Evolutionary conservation across 2,113 vertebrate genomes (phyloP).

Genomic region (Zapornia atra): DNA sequence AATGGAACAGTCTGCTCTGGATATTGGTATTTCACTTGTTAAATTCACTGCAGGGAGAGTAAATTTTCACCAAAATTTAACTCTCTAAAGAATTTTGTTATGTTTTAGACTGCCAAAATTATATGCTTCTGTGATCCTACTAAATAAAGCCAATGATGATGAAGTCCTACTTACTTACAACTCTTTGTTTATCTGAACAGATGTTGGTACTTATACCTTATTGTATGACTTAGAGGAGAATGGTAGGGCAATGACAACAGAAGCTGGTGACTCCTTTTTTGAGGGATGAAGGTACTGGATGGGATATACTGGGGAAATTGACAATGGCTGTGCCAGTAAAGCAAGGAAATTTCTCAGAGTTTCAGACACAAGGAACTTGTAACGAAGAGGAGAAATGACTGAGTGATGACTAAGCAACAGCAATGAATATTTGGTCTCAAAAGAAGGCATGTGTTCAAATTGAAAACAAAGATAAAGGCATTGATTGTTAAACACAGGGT

Average conservation of each 20-base stretch:
- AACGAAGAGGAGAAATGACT: not conserved
- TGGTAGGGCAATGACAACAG: not conserved
- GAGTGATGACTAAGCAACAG: not conserved
- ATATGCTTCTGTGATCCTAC: not conserved
- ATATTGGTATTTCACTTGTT: not conserved
- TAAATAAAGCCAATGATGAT: not conserved
- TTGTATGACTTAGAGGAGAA: not conserved
- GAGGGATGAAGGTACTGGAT: not conserved
- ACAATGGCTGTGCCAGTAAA: not conserved
- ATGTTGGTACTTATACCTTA: not conserved
- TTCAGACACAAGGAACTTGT: not conserved
- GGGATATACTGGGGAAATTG: not conserved
- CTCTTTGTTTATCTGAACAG: not conserved
- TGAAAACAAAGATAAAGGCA: not conserved
- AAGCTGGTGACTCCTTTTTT: not conserved
- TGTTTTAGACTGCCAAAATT: not conserved
- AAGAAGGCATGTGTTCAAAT: not conserved
- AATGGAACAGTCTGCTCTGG: not conserved
- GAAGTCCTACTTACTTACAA: not conserved
- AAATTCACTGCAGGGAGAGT: not conserved
- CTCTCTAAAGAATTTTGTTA: not conserved
- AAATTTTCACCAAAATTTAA: not conserved
- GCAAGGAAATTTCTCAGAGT: not conserved
- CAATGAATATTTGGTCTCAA: not conserved
- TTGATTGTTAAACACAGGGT: constrained; percentile 8